Evolutionary conservation across 1,140 invertebrate species (phyloP), one percentile per base, ranked within the genome.

Genomic region (Aporrectodea caliginosa): DNA sequence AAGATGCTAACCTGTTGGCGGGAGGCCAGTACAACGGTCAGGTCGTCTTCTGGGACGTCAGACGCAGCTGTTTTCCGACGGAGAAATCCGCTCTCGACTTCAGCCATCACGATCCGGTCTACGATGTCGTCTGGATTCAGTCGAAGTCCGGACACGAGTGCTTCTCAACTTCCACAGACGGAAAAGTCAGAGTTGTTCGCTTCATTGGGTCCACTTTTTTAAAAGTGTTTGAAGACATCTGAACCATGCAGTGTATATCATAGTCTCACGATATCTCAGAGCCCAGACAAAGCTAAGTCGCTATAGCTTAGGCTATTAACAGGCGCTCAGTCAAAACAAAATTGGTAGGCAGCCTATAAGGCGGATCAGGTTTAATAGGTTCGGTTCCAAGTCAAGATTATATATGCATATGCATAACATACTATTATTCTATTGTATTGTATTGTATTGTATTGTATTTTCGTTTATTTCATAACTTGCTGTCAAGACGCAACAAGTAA

Each of bases 1-100:
- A 96, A 85, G 96, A 98, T 88, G 91, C 91, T 1, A 93, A 96
- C 83, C 92, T 92, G 72, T 86, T 98, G 30, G 92, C 94, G 2
- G 94, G 95, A 83, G 96, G 95, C 34, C 92, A 95, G 87, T 92
- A 92, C 84, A 94, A 94, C 86, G 96, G 95, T 29, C 94, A 95
- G 89, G 93, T 90, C 16, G 77, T 85, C 6, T 87, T 87, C 75
- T 89, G 86, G 85, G 88, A 89, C 80, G 86, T 86, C 71, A 83
- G 88, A 69, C 88, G 88, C 82, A 88, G 88, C 2, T 86, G 87
- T 32, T 85, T 86, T 74, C 86, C 88, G 29, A 86, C 87, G 16
- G 88, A 89, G 78, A 84, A 87, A 81, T 84, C 88, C 30, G 86
- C 86, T 22, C 86, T 89, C 77, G 87, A 87, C 81, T 85, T 87